phyloP scores from a whole-genome alignment of 2,888 invertebrate species.

The Polyommatus iphigenia region DNA sequence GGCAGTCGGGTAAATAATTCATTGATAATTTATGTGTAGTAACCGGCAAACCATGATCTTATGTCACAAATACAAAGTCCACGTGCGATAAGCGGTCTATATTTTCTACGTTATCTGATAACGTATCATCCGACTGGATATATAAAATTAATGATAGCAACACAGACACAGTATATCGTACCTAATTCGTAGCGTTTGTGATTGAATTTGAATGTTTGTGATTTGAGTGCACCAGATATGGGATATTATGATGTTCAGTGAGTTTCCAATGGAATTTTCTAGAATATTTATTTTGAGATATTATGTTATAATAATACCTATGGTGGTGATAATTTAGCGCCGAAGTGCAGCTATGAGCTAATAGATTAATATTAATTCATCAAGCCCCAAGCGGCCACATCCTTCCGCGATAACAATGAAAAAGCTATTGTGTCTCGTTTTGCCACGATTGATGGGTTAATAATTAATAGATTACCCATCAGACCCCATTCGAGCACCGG shows the following conservation, averaged over 20 bases:
- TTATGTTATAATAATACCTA: background rate
- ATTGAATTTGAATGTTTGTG: conserved; percentile 31
- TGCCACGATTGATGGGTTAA: too few species aligned
- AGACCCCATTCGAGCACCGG: too few species aligned
- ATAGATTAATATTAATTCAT: too few species aligned
- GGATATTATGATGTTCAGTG: conserved; percentile 30
- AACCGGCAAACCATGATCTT: background rate
- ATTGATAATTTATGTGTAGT: background rate
- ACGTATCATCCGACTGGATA: conserved; percentile 34
- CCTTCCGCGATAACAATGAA: too few species aligned
- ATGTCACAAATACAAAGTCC: conserved; percentile 31
- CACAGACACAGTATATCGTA: conserved; percentile 27
- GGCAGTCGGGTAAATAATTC: too few species aligned
- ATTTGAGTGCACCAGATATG: conserved; percentile 19
- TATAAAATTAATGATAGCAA: conserved; percentile 36
- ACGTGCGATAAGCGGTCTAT: conserved; percentile 26
- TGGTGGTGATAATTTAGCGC: background rate
- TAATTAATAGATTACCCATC: too few species aligned
- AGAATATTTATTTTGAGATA: background rate
- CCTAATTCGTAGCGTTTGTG: conserved; percentile 6
- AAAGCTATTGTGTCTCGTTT: too few species aligned
- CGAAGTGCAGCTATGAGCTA: too few species aligned
- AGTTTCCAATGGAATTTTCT: conserved; percentile 11
- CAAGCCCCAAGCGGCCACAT: too few species aligned
- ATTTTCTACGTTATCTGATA: conserved; percentile 36